Evolutionary conservation across 2,888 invertebrate species (phyloP), one percentile per base, ranked within the genome.

Genomic region (Leptopilina drosophilae): DNA sequence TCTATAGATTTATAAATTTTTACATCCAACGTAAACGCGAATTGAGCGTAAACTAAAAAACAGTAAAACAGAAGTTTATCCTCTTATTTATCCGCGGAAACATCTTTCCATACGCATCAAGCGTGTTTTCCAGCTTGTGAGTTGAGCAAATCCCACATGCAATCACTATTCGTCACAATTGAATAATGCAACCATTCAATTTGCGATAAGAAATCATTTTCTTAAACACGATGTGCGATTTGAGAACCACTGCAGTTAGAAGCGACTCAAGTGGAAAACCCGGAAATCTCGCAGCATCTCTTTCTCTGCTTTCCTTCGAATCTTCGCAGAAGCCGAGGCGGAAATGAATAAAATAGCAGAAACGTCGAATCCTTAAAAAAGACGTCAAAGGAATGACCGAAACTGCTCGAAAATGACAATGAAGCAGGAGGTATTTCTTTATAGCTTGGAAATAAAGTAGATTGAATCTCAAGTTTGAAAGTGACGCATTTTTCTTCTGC

Each of bases 331-430:
- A 67, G 66, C 66, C 46, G 66, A 49, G 46, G 15, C 20, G 66
- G 46, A 67, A 67, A 67, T 67, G 66, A 67, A 67, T 67, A 67
- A 67, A 46, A 67, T 67, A 67, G 40, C 46, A 49, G 66, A 67
- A 67, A 46, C 66, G 66, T 42, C 49, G 15, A 67, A 46, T 15
- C 15, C 66, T 42, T 46, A 67, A 67, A 66, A 67, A 67, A 65
- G 15, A 7, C n/a, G 64, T 26, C 7, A 40, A 40, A 65, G 7
- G 42, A 65, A 12, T 40, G 40, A 65, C 65, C 65, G 14, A 9
- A 49, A 14, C 65, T 14, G 7, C 7, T 65, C 2, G n/a, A n/a
- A 65, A 65, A 65, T 5, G 1, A 42, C n/a, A 65, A 65, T 65
- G n/a, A 65, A n/a, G n/a, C 1, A 65, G 14, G 7, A 42, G n/a